These are phyloP conservation scores for Festucalex cinctus DNA, from an alignment of 2,113 vertebrate genomes.

Conservation along the genomic window DNA sequence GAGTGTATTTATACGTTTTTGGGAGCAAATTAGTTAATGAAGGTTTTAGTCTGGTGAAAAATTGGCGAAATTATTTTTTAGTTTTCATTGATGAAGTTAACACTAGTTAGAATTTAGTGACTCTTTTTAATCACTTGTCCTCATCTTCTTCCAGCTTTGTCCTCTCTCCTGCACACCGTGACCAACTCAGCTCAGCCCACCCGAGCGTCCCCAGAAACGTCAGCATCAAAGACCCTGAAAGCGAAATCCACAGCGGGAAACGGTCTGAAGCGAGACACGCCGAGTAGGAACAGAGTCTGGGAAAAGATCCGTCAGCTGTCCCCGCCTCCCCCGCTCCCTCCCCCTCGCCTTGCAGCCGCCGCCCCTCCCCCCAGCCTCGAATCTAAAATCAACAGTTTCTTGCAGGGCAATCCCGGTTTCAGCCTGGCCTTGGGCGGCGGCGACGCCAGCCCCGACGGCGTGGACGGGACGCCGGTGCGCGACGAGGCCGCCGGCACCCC, in stretches of 20 bases:
- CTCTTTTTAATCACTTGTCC: not conserved
- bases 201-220: slow-evolving; percentile 65
- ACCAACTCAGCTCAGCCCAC: slow-evolving; percentile 65
- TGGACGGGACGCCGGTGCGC: slow-evolving; percentile 89
- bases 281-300: slow-evolving; percentile 54
- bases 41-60: too few species aligned
- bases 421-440: slow-evolving; percentile 75
- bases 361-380: slow-evolving; percentile 86
- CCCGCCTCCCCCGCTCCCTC: slow-evolving; percentile 51
- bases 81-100: too few species aligned
- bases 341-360: slow-evolving; percentile 40
- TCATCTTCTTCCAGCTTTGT: slow-evolving; percentile 77
- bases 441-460: slow-evolving; percentile 78
- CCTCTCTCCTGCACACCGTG: slow-evolving; percentile 89
- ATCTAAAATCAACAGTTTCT: slow-evolving; percentile 96
- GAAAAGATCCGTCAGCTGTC: slow-evolving; percentile 52
- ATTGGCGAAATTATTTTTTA: too few species aligned
- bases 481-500: slow-evolving; percentile 91
- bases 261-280: slow-evolving; percentile 56
- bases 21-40: too few species aligned
- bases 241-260: slow-evolving; percentile 69
- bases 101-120: too few species aligned
- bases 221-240: slow-evolving; percentile 71
- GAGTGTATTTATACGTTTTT: too few species aligned
- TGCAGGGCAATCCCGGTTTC: slow-evolving; percentile 95